Percentiles rank a stretch among this genome's conserved stretches.
These are phyloP conservation scores for Campoletis raptor DNA, from an alignment of 2,888 invertebrate genomes.

Conservation along the genomic window DNA sequence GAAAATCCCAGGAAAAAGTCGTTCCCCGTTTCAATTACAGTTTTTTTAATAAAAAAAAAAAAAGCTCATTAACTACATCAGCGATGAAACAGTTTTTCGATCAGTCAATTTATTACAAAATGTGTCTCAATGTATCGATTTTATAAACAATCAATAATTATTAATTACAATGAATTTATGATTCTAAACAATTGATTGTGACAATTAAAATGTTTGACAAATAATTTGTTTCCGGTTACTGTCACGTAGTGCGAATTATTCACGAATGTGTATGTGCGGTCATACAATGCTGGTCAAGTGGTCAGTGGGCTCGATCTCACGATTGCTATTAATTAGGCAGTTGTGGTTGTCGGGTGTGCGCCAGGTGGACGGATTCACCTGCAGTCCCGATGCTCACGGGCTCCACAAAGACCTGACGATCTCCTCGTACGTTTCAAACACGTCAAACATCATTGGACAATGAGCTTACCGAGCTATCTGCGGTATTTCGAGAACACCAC, in stretches of 20 bases:
- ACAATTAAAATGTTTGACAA: background rate
- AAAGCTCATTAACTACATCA: background rate
- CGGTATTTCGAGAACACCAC: conserved; percentile 41
- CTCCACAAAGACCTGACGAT: conserved; percentile 17
- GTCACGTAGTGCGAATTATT: background rate
- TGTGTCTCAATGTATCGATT: background rate
- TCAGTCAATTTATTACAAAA: background rate
- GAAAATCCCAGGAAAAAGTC: background rate
- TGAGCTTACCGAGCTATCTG: conserved; percentile 22
- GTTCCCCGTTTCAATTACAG: background rate
- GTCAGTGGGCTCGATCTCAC: conserved; percentile 70
- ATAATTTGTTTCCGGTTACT: background rate
- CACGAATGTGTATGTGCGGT: background rate
- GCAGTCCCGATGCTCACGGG: conserved; percentile 65
- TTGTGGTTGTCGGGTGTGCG: conserved; percentile 75
- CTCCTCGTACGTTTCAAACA: conserved; percentile 48
- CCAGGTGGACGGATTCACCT: conserved; percentile 79
- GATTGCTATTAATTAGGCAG: conserved; percentile 81
- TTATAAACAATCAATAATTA: background rate
- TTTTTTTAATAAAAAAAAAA: background rate
- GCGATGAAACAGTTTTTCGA: background rate
- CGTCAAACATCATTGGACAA: conserved; percentile 43
- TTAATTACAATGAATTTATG: background rate
- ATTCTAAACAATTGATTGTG: background rate
- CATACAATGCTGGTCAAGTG: conserved; percentile 55